These are phyloP conservation scores for Halcyon malimbica DNA, from an alignment of 2,113 vertebrate genomes.

Conservation along the genomic window DNA sequence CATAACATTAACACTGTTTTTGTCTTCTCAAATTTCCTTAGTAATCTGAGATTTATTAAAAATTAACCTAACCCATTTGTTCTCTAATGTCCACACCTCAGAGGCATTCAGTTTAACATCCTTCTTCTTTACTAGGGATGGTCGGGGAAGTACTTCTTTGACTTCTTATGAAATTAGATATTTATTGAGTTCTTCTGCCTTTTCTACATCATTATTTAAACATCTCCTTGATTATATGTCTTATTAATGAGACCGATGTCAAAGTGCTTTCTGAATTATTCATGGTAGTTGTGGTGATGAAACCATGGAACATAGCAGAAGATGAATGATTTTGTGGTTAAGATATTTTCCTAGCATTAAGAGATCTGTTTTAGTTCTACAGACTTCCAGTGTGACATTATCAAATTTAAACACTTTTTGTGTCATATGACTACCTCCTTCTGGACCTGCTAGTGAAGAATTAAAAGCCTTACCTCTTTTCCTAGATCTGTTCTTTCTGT, in stretches of 20 bases:
- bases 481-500: neutral
- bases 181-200: conserved; percentile 58
- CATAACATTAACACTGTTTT: neutral
- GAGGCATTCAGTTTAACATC: conserved; percentile 10
- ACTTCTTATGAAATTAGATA: conserved; percentile 40
- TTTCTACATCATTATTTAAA: conserved; percentile 59
- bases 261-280: conserved; percentile 60
- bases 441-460: neutral
- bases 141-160: neutral
- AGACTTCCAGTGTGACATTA: neutral
- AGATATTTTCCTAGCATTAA: neutral
- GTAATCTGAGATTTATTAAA: conserved; percentile 46
- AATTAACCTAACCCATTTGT: conserved; percentile 36
- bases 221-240: conserved; percentile 37
- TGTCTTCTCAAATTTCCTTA: neutral
- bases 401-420: neutral
- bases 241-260: conserved; percentile 55
- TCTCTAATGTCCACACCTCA: conserved; percentile 6
- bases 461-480: neutral
- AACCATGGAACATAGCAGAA: neutral
- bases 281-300: conserved; percentile 41
- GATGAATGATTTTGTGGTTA: conserved; percentile 19
- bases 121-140: neutral
- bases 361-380: neutral
- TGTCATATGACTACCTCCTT: neutral